These are phyloP conservation scores for Hesperophylax magnus DNA, from an alignment of 1,140 invertebrate genomes.

Conservation along the genomic window DNA sequence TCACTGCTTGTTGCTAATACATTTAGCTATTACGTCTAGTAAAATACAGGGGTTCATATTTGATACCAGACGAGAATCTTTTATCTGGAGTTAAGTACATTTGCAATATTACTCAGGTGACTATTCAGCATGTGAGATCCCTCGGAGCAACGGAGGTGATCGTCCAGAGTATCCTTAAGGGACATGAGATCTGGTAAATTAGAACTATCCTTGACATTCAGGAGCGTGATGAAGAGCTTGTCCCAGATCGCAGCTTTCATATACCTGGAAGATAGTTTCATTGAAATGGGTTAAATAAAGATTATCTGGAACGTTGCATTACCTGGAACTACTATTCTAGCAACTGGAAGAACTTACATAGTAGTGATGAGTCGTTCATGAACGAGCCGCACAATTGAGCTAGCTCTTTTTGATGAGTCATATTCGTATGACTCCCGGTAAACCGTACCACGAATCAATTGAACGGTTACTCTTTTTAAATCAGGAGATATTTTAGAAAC, in stretches of 20 bases:
- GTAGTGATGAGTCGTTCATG: too few species aligned
- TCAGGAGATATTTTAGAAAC: too few species aligned
- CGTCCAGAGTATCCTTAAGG: slow-evolving; percentile 75
- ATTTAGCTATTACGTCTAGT: not conserved
- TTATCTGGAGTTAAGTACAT: slow-evolving; percentile 71
- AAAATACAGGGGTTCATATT: not conserved
- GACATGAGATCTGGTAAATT: slow-evolving; percentile 77
- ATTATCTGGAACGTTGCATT: too few species aligned
- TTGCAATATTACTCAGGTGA: slow-evolving; percentile 67
- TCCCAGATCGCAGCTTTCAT: slow-evolving; percentile 77
- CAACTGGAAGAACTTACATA: too few species aligned
- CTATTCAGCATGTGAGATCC: slow-evolving; percentile 65
- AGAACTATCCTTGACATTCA: slow-evolving; percentile 80
- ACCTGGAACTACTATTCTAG: too few species aligned
- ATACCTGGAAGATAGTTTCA: slow-evolving; percentile 69
- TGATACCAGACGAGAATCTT: slow-evolving; percentile 3
- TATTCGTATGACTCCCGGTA: too few species aligned
- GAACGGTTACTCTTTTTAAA: too few species aligned
- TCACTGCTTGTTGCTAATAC: too few species aligned
- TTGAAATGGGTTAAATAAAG: slow-evolving; percentile 31
- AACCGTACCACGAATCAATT: too few species aligned
- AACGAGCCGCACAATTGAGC: too few species aligned
- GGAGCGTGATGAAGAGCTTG: slow-evolving; percentile 75
- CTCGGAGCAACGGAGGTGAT: slow-evolving; percentile 65
- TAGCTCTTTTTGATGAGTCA: too few species aligned